Evolutionary conservation across 2,888 invertebrate genomes (phyloP).

Genomic region (Caradrina clavipalpis): DNA sequence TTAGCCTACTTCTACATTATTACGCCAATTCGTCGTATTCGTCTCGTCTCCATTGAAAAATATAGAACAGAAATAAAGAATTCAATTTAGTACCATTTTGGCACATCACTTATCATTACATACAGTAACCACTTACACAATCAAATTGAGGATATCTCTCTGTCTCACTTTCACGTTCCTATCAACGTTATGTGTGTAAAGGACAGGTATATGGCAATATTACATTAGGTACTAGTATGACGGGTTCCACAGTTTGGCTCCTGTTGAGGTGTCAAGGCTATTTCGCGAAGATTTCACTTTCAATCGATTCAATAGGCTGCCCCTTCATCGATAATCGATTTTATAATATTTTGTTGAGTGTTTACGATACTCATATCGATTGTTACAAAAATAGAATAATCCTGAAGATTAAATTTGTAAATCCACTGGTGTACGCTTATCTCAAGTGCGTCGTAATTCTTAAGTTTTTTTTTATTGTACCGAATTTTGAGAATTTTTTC

Average conservation of each 20-base stretch:
- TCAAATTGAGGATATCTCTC: slow-evolving; percentile 16
- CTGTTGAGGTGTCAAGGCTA: slow-evolving; percentile 43
- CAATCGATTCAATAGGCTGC: slow-evolving; percentile 17
- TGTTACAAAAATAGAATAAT: slow-evolving; percentile 23
- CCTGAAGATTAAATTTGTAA: slow-evolving; percentile 28
- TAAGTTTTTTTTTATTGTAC: not conserved
- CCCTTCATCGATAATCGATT: slow-evolving; percentile 29
- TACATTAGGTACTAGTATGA: slow-evolving; percentile 30
- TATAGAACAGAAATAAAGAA: slow-evolving; percentile 9
- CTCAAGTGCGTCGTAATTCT: slow-evolving; percentile 16
- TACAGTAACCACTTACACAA: slow-evolving; percentile 14
- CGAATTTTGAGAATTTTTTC: too few relatives aligned
- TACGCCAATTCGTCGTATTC: not conserved
- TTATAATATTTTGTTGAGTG: not conserved
- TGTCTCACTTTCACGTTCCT: slow-evolving; percentile 16
- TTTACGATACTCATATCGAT: not conserved
- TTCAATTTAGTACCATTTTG: slow-evolving; percentile 10
- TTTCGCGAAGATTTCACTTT: slow-evolving; percentile 55
- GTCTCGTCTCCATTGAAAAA: not conserved
- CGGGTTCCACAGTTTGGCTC: slow-evolving; percentile 25
- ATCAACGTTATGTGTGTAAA: not conserved
- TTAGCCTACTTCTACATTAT: not conserved
- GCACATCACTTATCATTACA: slow-evolving; percentile 11
- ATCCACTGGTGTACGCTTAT: slow-evolving; percentile 22
- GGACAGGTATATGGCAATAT: slow-evolving; percentile 24